Evolutionary conservation across 2,113 vertebrate genomes (phyloP).

Genomic region (Nerophis ophidion): DNA sequence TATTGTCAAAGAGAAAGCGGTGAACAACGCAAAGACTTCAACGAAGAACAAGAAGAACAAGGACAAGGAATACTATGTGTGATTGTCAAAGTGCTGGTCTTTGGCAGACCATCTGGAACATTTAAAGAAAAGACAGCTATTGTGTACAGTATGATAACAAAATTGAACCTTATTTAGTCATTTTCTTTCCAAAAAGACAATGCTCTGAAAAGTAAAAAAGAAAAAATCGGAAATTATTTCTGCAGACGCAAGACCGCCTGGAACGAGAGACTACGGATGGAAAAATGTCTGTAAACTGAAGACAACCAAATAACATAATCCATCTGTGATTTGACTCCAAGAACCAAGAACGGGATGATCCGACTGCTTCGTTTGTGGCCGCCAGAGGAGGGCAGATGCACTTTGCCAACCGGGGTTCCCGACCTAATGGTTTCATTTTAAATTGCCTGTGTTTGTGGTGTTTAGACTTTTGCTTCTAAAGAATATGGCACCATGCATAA

Average conservation of each 20-base stretch:
- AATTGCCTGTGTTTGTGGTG: constrained; percentile 91
- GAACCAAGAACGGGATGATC: constrained; percentile 61
- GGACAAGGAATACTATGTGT: constrained; percentile 99
- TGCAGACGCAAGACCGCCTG: constrained; percentile 75
- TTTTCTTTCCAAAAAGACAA: constrained; percentile 81
- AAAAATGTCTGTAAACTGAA: constrained; percentile 63
- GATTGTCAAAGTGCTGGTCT: constrained; percentile 69
- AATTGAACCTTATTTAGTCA: constrained; percentile 75
- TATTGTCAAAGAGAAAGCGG: constrained; percentile 93
- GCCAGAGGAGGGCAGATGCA: constrained; percentile 51
- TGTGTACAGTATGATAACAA: constrained; percentile 91
- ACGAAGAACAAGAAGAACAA: constrained; percentile 99
- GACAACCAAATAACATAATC: constrained; percentile 55
- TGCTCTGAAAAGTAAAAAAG: constrained; percentile 40
- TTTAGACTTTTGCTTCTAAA: constrained; percentile 79
- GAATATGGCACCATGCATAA: constrained; percentile 63
- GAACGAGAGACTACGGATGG: constrained; percentile 36
- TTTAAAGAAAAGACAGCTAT: constrained; percentile 52
- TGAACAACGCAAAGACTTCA: constrained; percentile 86
- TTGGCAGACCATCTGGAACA: constrained; percentile 33
- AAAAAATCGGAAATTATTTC: constrained; percentile 72
- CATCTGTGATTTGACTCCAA: constrained; percentile 56
- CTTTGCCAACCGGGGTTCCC: constrained; percentile 58
- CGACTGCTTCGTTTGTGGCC: constrained; percentile 80
- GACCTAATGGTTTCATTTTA: constrained; percentile 85